Percentiles rank a stretch among this genome's conserved stretches.
phyloP scores from a whole-genome alignment of 1,140 invertebrate species.

The Drosophila sulfurigaster region DNA sequence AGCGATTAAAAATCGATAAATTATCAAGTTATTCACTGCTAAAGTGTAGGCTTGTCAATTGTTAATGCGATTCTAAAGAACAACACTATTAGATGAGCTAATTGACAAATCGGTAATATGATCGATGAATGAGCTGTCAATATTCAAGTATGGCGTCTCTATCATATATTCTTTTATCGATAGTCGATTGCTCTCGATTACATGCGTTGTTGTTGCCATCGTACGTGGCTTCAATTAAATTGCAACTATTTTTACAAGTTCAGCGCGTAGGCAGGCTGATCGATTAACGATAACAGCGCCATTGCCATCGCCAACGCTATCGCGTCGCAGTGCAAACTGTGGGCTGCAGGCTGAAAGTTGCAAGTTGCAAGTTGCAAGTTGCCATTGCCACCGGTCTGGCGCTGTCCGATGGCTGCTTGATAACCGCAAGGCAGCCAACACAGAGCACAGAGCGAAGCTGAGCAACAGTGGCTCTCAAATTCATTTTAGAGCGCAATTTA shows the following conservation, averaged over 20 bases:
- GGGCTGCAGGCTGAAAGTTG: background rate
- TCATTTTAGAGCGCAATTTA: slow-evolving; percentile 69
- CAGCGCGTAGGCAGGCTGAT: slow-evolving; percentile 44
- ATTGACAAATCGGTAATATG: no score
- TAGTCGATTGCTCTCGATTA: background rate
- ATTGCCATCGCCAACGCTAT: slow-evolving; percentile 25
- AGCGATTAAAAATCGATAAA: no score
- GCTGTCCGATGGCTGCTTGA: slow-evolving; percentile 58
- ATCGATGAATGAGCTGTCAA: no score
- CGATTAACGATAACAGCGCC: slow-evolving; percentile 71
- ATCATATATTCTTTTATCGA: background rate
- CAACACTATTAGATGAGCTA: no score
- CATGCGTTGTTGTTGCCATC: background rate
- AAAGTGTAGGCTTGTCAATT: no score
- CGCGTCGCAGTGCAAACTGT: background rate
- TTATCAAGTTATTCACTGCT: no score
- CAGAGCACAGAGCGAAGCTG: slow-evolving; percentile 2
- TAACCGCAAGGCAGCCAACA: slow-evolving; percentile 48
- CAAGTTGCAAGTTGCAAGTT: slow-evolving; percentile 5
- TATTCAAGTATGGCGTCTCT: no score
- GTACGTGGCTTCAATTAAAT: slow-evolving; percentile 11
- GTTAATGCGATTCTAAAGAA: no score
- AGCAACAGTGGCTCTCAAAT: slow-evolving; percentile 52
- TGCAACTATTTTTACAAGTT: background rate
- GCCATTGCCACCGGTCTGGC: slow-evolving; percentile 34